Percentiles rank a stretch among this genome's conserved stretches.
Evolutionary conservation across 1,140 invertebrate species (phyloP).

Genomic region (Lerema accius): DNA sequence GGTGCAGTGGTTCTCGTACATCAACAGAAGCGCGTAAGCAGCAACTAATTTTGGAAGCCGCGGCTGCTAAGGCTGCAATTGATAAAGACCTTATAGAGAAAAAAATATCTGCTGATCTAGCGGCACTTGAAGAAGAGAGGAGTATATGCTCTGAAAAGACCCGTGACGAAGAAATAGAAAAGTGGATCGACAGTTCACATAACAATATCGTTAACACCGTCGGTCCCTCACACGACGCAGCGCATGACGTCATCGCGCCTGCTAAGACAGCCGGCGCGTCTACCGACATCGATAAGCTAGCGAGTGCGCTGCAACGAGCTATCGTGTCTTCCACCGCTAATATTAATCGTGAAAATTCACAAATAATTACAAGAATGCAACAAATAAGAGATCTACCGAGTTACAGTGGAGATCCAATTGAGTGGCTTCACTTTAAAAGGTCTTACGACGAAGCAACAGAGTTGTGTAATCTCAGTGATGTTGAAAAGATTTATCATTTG

Average conservation of each 20-base stretch:
- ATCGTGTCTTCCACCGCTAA: not conserved
- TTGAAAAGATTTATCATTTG: not conserved
- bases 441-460: not conserved
- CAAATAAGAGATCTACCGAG: not conserved
- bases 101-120: not conserved
- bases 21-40: not conserved
- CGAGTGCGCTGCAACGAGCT: not conserved
- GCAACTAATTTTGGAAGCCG: not conserved
- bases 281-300: not conserved
- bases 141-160: not conserved
- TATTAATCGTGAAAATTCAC: not conserved
- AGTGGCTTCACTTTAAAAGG: not conserved
- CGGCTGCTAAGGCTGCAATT: not conserved
- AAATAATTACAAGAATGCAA: not conserved
- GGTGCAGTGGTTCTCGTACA: not conserved
- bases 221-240: not conserved
- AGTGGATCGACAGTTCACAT: not conserved
- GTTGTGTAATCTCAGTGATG: not conserved
- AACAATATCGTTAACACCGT: not conserved
- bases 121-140: not conserved
- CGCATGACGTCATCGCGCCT: not conserved
- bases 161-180: not conserved
- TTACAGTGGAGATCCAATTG: not conserved
- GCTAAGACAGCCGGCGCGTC: not conserved
- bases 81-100: not conserved